Conservation (phyloP, 2,113 vertebrate genomes). For the Fregetta grallaria region DNA sequence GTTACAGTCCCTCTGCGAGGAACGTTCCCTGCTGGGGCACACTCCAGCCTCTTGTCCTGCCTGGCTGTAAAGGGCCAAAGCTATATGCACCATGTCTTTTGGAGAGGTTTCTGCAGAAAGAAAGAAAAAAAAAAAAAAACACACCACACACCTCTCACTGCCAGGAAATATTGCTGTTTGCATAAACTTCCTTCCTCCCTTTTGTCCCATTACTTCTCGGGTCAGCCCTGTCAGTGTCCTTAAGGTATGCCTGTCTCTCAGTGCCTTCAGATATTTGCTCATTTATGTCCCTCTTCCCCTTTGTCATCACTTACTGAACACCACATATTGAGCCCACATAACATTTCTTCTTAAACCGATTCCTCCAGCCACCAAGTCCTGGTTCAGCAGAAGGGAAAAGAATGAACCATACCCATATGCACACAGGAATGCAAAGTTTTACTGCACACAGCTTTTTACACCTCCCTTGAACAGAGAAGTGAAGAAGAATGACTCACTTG, state of each 20-base stretch:
- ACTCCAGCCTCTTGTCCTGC: not conserved
- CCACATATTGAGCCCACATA: not conserved
- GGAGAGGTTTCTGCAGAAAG: not conserved
- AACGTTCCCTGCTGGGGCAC: accelerated
- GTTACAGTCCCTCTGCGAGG: not conserved
- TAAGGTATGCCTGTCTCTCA: not conserved
- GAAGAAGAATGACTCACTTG: not conserved
- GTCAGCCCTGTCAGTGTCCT: not conserved
- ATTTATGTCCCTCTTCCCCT: not conserved
- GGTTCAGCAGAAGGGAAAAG: not conserved
- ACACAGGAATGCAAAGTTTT: not conserved
- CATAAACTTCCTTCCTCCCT: not conserved
- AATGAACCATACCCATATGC: not conserved
- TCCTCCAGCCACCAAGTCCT: not conserved
- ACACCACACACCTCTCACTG: not conserved
- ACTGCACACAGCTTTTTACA: not conserved
- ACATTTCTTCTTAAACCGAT: not conserved
- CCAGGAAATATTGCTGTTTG: not conserved
- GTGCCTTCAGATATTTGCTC: not conserved
- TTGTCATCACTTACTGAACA: not conserved
- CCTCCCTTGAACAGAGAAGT: not conserved
- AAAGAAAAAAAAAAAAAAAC: not conserved
- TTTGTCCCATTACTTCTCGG: not conserved
- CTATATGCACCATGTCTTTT: accelerated
- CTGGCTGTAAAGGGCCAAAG: not conserved